These are phyloP conservation scores for Rapana venosa DNA, from an alignment of 2,888 invertebrate species.

Conservation along the genomic window DNA sequence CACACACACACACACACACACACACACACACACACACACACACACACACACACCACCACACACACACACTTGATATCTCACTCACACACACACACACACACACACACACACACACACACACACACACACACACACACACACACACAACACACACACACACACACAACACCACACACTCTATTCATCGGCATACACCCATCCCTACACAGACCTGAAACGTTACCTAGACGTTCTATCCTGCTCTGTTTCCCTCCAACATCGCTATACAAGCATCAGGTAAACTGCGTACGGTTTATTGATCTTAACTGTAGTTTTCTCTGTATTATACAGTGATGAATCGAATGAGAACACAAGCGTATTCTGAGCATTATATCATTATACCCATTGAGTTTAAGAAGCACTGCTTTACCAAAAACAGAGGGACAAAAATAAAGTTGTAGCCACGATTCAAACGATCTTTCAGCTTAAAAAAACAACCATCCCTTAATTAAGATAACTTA, in stretches of 20 bases:
- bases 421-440: too few relatives aligned
- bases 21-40: background rate
- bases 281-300: background rate
- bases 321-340: background rate
- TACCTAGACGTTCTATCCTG: background rate
- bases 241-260: background rate
- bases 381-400: too few relatives aligned
- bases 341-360: background rate
- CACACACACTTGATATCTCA: background rate
- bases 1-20: conserved; percentile 22
- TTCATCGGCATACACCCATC: too few relatives aligned
- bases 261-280: background rate
- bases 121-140: conserved; percentile 11
- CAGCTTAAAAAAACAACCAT: too few relatives aligned
- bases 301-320: background rate
- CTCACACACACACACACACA: background rate
- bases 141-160: background rate
- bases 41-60: background rate
- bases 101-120: conserved; percentile 17
- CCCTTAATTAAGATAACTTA: too few relatives aligned
- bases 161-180: background rate
- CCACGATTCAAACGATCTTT: too few relatives aligned
- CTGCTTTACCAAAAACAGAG: too few relatives aligned
- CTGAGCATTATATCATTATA: too few relatives aligned
- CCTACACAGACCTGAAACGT: background rate